phyloP scores from a whole-genome alignment of 2,113 vertebrate genomes.

The Poeciliopsis turrubarensis region DNA sequence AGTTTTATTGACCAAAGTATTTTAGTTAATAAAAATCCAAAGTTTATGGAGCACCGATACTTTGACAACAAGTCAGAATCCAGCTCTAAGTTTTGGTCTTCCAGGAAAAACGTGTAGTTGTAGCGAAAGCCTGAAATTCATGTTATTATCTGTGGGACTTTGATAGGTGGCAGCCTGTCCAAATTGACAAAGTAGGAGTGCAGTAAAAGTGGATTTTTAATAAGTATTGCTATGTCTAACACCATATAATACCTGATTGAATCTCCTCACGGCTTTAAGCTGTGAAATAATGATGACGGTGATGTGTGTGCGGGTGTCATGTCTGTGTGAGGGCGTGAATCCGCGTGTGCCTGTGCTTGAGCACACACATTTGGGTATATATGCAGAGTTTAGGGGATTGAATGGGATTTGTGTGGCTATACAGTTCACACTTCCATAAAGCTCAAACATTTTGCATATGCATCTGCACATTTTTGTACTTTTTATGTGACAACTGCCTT shows the following conservation, averaged over 20 bases:
- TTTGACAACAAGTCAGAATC: constrained; percentile 33
- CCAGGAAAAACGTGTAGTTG: neutral
- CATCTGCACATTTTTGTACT: constrained; percentile 56
- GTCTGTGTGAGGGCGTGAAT: neutral
- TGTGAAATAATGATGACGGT: constrained; percentile 47
- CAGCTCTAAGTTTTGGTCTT: constrained; percentile 31
- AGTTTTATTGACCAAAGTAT: neutral
- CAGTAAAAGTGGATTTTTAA: constrained; percentile 60
- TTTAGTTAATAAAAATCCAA: constrained; percentile 43
- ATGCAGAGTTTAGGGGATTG: constrained; percentile 54
- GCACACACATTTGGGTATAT: constrained; percentile 27
- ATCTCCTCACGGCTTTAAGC: constrained; percentile 21
- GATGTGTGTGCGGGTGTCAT: constrained; percentile 19
- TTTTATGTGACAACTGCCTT: constrained; percentile 53
- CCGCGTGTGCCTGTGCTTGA: constrained; percentile 23
- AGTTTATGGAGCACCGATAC: constrained; percentile 36
- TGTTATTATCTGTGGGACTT: constrained; percentile 52
- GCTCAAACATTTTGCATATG: constrained; percentile 62
- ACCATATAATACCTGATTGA: constrained; percentile 36
- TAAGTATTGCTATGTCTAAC: constrained; percentile 46
- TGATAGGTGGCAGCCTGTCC: constrained; percentile 36
- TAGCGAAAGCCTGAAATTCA: constrained; percentile 38
- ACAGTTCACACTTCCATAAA: constrained; percentile 52
- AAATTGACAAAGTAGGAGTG: constrained; percentile 46
- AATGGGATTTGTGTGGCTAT: constrained; percentile 55